Base-by-base conservation (phyloP, 2,888 invertebrate genomes). In the Masnerella sp. region DNA sequence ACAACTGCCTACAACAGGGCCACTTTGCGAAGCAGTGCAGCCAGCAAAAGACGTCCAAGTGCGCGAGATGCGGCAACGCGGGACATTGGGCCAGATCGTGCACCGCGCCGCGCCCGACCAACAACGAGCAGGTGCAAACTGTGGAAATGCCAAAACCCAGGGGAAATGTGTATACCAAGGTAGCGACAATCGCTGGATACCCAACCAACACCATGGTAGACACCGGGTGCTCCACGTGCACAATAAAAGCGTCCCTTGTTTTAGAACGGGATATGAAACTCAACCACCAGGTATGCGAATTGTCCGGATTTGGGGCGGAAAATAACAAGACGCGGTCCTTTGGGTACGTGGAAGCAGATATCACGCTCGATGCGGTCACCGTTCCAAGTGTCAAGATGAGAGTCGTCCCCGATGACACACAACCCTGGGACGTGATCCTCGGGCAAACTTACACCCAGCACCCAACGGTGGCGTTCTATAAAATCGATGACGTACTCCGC, bases 401-500 rank as follows among this genome's bases (percentile, higher is more conserved):
- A n/a, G 34, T 56, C 1, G 56, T 56, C 3, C 42, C 56, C 1
- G 42, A 56, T 11, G 56, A 56, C 28, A 40, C 34, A 2, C 42
- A 56, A 28, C 12, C n/a, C 2, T 42, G 28, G 8, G 28, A 56
- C 7, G 42, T 42, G 1, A 56, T 56, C 3, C 9, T 34, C n/a
- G 34, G 34, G 2, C 34, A n/a, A n/a, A 7, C 34, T 5, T 34
- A 7, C 34, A 34, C 11, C 5, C n/a, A 34, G 4, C 34, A 34
- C n/a, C 34, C 25, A 25, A 5, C 25, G 7, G 25, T 25, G 5
- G 25, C 7, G 7, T 25, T 25, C 25, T 25, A 25, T 25, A 25
- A 7, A 25, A 5, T 5, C 25, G 5, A 25, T 4, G 25, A 25
- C 7, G 25, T 8, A n/a, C 5, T 25, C 20, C 32, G 28, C 17